Conservation (phyloP, 2,113 vertebrate genomes). For the Actenoides lindsayi region DNA sequence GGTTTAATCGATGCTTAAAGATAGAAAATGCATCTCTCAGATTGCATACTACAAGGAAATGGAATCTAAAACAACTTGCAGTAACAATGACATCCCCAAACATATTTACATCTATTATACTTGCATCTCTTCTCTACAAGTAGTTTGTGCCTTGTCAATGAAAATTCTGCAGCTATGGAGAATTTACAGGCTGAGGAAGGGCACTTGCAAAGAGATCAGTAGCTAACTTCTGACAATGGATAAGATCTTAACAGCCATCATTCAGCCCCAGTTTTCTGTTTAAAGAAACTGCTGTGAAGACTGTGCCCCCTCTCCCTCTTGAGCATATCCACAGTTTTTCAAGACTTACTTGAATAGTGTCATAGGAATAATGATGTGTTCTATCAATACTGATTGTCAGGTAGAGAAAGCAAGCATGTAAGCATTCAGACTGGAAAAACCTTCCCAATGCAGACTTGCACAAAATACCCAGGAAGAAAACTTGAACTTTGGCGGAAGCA, state of each 20-base stretch:
- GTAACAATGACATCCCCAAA: neutral
- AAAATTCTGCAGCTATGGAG: neutral
- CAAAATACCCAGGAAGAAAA: neutral
- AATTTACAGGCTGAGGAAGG: neutral
- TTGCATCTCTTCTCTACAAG: neutral
- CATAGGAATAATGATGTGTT: neutral
- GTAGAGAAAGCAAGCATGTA: neutral
- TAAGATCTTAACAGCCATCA: neutral
- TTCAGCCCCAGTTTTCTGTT: neutral
- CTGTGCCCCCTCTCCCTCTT: neutral
- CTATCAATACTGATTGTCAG: neutral
- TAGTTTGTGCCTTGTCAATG: neutral
- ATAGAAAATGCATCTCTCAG: neutral
- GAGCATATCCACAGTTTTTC: neutral
- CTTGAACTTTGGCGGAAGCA: neutral
- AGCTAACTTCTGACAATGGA: neutral
- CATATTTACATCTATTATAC: neutral
- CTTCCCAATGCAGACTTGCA: neutral
- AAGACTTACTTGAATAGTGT: neutral
- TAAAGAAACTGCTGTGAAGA: neutral
- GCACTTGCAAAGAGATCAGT: neutral
- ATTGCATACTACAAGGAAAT: neutral
- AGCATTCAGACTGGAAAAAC: neutral
- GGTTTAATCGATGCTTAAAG: neutral
- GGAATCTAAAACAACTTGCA: neutral